These are phyloP conservation scores for Polydrusus tereticollis DNA, from an alignment of 2,888 invertebrate genomes.

Conservation along the genomic window DNA sequence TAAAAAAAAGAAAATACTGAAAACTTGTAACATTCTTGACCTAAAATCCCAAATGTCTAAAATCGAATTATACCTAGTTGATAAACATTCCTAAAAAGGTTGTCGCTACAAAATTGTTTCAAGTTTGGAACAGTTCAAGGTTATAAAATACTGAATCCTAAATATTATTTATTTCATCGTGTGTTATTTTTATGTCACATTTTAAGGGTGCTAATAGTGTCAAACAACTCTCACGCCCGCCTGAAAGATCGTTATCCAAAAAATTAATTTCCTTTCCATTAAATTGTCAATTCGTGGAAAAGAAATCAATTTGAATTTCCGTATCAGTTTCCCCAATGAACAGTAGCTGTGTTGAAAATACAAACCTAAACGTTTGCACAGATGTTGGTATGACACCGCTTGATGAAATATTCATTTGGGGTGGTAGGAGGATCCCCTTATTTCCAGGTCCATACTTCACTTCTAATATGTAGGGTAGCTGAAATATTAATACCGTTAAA, in stretches of 20 bases:
- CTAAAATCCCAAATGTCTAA: no score
- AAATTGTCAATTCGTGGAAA: constrained; percentile 20
- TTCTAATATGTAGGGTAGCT: constrained; percentile 84
- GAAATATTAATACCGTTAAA: constrained; percentile 56
- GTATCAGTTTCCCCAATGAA: constrained; percentile 27
- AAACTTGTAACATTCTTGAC: no score
- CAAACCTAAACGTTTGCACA: constrained; percentile 80
- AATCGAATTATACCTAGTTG: no score
- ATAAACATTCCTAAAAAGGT: no score
- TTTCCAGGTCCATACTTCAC: constrained; percentile 78
- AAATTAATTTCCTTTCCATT: constrained; percentile 21
- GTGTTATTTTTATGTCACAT: no score
- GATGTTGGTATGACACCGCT: constrained; percentile 83
- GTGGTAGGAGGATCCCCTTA: constrained; percentile 81
- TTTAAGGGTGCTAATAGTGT: no score
- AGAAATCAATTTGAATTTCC: constrained; percentile 36
- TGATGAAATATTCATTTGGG: constrained; percentile 86
- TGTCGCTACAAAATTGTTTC: no score
- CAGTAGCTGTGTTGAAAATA: constrained; percentile 50
- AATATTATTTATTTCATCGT: no score
- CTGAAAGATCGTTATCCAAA: constrained; percentile 2
- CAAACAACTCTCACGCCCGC: neutral
- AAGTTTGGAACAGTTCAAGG: no score
- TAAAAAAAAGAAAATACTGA: no score
- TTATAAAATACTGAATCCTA: no score